Evolutionary conservation across 2,888 invertebrate species (phyloP), one percentile per base, ranked within the genome.

Genomic region (Leucophenga maculata): DNA sequence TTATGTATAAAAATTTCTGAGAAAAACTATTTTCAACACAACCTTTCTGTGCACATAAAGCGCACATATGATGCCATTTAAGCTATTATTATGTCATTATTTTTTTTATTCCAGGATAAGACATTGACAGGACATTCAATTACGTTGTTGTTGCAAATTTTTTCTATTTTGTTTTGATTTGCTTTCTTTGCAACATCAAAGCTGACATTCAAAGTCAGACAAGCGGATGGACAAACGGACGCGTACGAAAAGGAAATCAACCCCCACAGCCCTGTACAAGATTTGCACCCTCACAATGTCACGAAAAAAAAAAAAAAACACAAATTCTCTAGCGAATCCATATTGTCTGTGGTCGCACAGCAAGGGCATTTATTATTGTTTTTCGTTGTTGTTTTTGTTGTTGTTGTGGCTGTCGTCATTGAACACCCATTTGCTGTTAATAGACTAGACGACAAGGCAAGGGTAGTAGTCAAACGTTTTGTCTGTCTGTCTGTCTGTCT

Each of bases 331-430:
- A n/a, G 13, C 22, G 16, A 55, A 6, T 22, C 55, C 22, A 18
- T 18, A 31, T 32, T 59, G 59, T 59, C 59, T 31, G 32, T 59
- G 59, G 59, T 59, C 59, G 32, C 31, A 9, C 32, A 16, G 13
- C 26, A 18, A 22, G 22, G 26, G 20, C 22, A 18, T 55, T 32
- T 14, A 8, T 6, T 39, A 4, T 59, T n/a, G 32, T 16, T 50
- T 50, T 50, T 6, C 9, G 1, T 59, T n/a, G 32, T 16, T 50
- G 6, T 50, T 16, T 4, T 50, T 50, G 6, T 16, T n/a, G 16
- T 50, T 16, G 50, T n/a, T 50, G 6, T 50, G 32, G 32, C 32
- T 16, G 14, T 32, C 31, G 31, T 13, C 26, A 32, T 59, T n/a
- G 59, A 39, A 39, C 39, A 39, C 39, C 39, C 39, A 39, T 39